A percentile compares a stretch with the other conserved stretches of the same genome.
phyloP scores from a whole-genome alignment of 2,113 vertebrate genomes.

The Strigops habroptila region DNA sequence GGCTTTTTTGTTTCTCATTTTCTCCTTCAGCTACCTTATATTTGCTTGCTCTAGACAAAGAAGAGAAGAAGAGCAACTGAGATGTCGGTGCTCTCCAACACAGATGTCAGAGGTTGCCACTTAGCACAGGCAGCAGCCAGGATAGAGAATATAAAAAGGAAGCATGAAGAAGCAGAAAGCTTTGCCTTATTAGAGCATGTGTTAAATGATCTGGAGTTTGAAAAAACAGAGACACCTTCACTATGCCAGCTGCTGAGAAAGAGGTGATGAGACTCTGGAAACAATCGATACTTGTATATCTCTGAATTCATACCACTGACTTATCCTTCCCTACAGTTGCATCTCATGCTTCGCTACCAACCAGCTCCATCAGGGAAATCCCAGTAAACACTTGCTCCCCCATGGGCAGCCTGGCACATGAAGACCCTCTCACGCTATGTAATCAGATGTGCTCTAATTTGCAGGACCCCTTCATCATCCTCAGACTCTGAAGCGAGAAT shows the following conservation, averaged over 20 bases:
- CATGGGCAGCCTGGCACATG: neutral
- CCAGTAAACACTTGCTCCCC: fast-evolving
- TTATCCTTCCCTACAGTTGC: neutral
- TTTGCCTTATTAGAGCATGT: neutral
- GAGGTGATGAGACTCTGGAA: neutral
- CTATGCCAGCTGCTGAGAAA: neutral
- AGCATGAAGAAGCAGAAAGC: neutral
- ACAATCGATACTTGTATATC: neutral
- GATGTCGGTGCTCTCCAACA: neutral
- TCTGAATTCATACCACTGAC: neutral
- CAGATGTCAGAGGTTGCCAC: neutral
- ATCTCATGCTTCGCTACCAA: neutral
- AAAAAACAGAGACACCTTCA: neutral
- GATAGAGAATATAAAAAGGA: neutral
- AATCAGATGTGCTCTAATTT: neutral
- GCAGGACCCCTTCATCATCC: neutral
- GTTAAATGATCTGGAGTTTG: neutral
- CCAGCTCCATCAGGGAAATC: neutral
- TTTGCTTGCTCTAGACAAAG: neutral
- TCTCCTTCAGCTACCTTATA: neutral
- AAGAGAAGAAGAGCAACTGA: neutral
- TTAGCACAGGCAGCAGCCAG: neutral
- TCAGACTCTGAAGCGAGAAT: neutral
- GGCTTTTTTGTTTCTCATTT: neutral
- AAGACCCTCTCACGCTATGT: neutral